These are phyloP conservation scores for Cetonia aurata DNA, from an alignment of 2,888 invertebrate genomes.

Conservation along the genomic window DNA sequence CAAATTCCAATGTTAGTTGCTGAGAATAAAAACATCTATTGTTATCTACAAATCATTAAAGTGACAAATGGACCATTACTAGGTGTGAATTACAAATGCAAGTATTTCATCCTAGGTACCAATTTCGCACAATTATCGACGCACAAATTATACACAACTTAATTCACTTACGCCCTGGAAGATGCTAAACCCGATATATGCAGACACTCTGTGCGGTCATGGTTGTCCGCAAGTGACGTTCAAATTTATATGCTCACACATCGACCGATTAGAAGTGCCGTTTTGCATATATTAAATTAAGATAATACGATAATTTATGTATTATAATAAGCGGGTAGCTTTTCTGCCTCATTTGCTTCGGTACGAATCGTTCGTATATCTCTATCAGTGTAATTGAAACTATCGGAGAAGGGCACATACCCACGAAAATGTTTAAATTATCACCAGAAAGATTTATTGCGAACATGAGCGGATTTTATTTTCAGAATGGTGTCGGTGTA, in stretches of 20 bases:
- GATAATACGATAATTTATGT: slow-evolving; percentile 27
- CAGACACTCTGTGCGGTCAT: neutral
- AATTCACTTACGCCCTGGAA: neutral
- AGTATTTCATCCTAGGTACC: no score
- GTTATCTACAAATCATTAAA: no score
- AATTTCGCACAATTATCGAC: no score
- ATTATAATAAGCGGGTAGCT: slow-evolving; percentile 9
- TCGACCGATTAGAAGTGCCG: slow-evolving; percentile 10
- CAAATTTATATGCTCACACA: slow-evolving; percentile 12
- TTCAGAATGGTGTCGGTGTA: neutral
- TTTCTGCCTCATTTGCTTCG: neutral
- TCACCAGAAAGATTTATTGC: slow-evolving; percentile 16
- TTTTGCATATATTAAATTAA: slow-evolving; percentile 24
- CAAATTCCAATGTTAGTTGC: no score
- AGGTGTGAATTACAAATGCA: no score
- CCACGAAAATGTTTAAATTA: slow-evolving; percentile 22
- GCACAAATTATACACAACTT: no score
- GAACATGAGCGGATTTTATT: slow-evolving; percentile 5
- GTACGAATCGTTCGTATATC: neutral
- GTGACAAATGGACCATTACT: no score
- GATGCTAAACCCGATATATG: slow-evolving; percentile 7
- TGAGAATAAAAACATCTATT: no score
- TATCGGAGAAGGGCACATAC: neutral
- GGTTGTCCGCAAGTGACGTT: slow-evolving; percentile 7
- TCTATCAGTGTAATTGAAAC: neutral